Evolutionary conservation across 2,888 invertebrate genomes (phyloP).

Genomic region (Drosophila anomelani): DNA sequence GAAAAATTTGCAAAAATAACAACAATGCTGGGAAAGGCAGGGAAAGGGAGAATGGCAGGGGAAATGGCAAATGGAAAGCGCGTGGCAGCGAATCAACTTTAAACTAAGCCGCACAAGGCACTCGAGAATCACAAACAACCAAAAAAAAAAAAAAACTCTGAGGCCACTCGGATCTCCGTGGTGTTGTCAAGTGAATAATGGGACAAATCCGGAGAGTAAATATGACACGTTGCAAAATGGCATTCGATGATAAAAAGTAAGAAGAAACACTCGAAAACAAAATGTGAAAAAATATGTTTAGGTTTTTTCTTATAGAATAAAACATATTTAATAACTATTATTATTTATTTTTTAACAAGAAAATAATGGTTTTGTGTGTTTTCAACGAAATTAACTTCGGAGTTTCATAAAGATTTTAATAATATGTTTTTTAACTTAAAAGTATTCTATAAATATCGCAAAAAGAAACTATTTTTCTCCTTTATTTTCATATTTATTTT

Average conservation of each 20-base stretch:
- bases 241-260: conserved; percentile 70
- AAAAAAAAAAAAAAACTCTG: conserved; percentile 15
- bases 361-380: too few relatives aligned
- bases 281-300: neutral
- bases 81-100: conserved; percentile 70
- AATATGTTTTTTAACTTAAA: too few relatives aligned
- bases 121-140: conserved; percentile 51
- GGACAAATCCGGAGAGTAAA: conserved; percentile 76
- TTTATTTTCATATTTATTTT: neutral
- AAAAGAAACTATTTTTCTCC: neutral
- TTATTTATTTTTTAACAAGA: neutral
- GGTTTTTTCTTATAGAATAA: too few relatives aligned
- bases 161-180: conserved; percentile 25
- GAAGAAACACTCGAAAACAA: conserved; percentile 11
- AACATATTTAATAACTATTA: neutral
- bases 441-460: neutral
- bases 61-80: conserved; percentile 49
- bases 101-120: conserved; percentile 76
- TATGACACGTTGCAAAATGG: conserved; percentile 79
- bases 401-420: too few relatives aligned
- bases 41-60: conserved; percentile 16
- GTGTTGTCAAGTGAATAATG: conserved; percentile 77
- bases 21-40: conserved; percentile 22
- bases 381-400: too few relatives aligned
- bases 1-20: conserved; percentile 66